Conservation (phyloP, 2,113 vertebrate species). For the Burhinus oedicnemus region DNA sequence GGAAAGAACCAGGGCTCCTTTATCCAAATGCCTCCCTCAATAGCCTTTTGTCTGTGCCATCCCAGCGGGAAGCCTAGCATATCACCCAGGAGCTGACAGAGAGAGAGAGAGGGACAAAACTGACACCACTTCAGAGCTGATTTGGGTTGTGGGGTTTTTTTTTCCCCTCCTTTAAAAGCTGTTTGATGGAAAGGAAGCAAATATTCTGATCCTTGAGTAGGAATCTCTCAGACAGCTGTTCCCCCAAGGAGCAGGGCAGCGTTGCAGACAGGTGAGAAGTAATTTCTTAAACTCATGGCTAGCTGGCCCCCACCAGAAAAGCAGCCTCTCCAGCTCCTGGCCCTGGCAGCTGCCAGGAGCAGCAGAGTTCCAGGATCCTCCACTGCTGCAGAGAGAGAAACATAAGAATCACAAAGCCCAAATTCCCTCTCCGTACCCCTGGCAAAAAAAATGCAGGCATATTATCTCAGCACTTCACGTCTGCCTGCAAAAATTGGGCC, state of each 20-base stretch:
- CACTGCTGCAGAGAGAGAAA: background rate
- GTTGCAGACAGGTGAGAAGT: background rate
- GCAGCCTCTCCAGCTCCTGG: background rate
- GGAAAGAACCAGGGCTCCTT: background rate
- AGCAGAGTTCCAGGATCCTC: background rate
- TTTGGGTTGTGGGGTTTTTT: background rate
- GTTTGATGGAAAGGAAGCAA: background rate
- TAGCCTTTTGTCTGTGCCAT: slow-evolving; percentile 28
- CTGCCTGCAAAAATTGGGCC: background rate
- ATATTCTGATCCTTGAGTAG: background rate
- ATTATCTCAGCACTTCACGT: background rate
- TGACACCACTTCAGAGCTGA: background rate
- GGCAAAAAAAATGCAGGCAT: background rate
- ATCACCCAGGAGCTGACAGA: background rate
- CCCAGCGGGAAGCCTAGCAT: background rate
- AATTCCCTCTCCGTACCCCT: background rate
- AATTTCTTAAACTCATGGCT: background rate
- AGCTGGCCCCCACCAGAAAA: background rate
- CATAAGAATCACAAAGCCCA: background rate
- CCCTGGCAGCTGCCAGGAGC: background rate
- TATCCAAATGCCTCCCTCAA: slow-evolving; percentile 1
- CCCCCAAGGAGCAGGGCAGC: background rate
- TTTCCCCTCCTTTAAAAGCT: background rate
- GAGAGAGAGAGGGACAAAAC: background rate
- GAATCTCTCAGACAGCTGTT: background rate